Evolutionary conservation across 2,888 invertebrate species (phyloP).

Genomic region (Apotomis betuletana): DNA sequence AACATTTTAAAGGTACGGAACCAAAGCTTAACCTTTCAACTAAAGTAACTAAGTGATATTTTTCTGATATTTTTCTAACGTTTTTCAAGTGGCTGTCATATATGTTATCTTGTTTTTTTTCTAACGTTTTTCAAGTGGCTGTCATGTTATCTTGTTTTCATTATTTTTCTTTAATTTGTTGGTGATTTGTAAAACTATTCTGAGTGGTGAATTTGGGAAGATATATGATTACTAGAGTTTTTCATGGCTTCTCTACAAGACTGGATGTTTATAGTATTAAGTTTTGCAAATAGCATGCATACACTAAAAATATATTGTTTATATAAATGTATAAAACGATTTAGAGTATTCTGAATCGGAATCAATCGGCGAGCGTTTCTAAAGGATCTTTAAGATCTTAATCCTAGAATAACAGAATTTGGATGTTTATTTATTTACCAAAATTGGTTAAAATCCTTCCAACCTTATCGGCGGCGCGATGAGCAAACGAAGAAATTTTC

Average conservation of each 20-base stretch:
- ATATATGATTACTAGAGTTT: neutral
- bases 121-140: slow-evolving; percentile 7
- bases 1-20: slow-evolving; percentile 26
- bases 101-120: slow-evolving; percentile 17
- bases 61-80: slow-evolving; percentile 9
- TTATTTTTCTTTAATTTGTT: slow-evolving; percentile 13
- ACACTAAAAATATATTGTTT: too few relatives aligned
- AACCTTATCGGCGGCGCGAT: too few relatives aligned
- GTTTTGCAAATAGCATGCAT: too few relatives aligned
- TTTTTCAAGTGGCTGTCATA: slow-evolving; percentile 15
- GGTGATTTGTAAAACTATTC: neutral
- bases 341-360: too few relatives aligned
- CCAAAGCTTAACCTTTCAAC: slow-evolving; percentile 8
- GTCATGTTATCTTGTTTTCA: slow-evolving; percentile 14
- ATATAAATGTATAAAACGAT: too few relatives aligned
- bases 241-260: neutral
- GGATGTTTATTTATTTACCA: too few relatives aligned
- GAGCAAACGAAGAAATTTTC: too few relatives aligned
- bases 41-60: slow-evolving; percentile 4
- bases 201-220: neutral
- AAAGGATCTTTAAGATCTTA: too few relatives aligned
- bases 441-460: too few relatives aligned
- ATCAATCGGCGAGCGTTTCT: too few relatives aligned
- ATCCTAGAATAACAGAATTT: too few relatives aligned
- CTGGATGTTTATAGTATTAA: neutral